Conservation (phyloP, 1,140 invertebrate species). For the Drosophila persimilis region DNA sequence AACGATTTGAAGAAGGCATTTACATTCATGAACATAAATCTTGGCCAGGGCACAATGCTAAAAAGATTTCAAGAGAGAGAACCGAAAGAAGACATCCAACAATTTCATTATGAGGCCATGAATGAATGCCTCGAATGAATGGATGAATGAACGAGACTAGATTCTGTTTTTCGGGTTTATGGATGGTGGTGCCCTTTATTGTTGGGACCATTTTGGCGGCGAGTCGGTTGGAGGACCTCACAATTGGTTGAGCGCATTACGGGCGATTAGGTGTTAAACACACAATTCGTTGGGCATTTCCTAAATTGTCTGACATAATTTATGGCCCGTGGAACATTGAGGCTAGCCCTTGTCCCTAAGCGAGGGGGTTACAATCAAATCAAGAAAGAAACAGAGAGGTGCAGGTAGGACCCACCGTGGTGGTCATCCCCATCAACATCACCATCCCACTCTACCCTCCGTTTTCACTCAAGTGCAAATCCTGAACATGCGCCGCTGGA, state of each 20-base stretch:
- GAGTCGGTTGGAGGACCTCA: conserved; percentile 66
- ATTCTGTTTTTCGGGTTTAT: conserved; percentile 20
- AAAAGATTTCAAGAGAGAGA: conserved; percentile 27
- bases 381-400: conserved; percentile 11
- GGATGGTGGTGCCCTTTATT: conserved; percentile 7
- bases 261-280: conserved; percentile 65
- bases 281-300: conserved; percentile 63
- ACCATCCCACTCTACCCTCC: neutral
- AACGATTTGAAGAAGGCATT: conserved; percentile 74
- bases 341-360: conserved; percentile 7
- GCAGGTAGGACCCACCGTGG: conserved; percentile 57
- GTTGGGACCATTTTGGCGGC: conserved; percentile 35
- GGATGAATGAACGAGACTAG: conserved; percentile 49
- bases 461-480: conserved; percentile 62
- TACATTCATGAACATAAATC: conserved; percentile 79
- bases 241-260: conserved; percentile 60
- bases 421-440: conserved; percentile 32
- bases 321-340: conserved; percentile 50
- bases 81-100: conserved; percentile 59
- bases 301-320: conserved; percentile 46
- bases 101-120: conserved; percentile 74
- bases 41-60: conserved; percentile 45
- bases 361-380: conserved; percentile 21
- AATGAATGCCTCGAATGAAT: conserved; percentile 31
- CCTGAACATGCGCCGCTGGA: conserved; percentile 66